These are phyloP conservation scores for Drosophila obscura DNA, from an alignment of 1,140 invertebrate species.

Conservation along the genomic window DNA sequence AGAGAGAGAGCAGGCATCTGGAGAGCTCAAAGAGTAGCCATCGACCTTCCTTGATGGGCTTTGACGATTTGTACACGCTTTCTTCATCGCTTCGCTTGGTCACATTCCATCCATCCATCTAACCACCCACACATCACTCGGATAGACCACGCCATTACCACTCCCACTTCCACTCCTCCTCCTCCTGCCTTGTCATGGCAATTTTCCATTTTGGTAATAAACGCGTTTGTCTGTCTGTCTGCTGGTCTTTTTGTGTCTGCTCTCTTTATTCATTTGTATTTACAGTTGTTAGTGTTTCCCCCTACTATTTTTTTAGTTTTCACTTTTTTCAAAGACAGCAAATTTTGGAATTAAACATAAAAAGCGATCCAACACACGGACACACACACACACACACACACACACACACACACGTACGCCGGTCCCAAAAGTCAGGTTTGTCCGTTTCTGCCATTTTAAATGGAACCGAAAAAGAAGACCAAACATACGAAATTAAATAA, in stretches of 20 bases:
- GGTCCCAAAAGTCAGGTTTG: constrained; percentile 42
- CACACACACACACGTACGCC: constrained; percentile 41
- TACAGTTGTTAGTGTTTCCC: constrained; percentile 35
- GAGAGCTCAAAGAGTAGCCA: constrained; percentile 36
- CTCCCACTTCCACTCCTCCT: constrained; percentile 3
- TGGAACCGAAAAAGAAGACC: constrained; percentile 1
- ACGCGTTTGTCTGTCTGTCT: constrained; percentile 18
- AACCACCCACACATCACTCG: constrained; percentile 24
- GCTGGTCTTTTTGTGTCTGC: constrained; percentile 13
- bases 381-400: constrained; percentile 45
- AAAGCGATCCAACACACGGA: constrained; percentile 33
- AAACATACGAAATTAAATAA: constrained; percentile 26
- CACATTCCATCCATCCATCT: constrained; percentile 46
- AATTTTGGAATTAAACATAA: constrained; percentile 38
- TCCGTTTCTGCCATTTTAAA: constrained; percentile 50
- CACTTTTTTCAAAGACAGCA: constrained; percentile 63
- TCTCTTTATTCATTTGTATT: constrained; percentile 22
- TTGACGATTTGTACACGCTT: constrained; percentile 67
- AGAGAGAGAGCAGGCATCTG: neutral
- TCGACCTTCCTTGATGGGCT: constrained; percentile 62
- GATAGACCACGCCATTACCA: constrained; percentile 3
- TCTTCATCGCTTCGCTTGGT: constrained; percentile 75
- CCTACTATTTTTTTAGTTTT: constrained; percentile 49
- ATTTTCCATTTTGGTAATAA: constrained; percentile 46
- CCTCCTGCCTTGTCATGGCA: constrained; percentile 7